phyloP scores from a whole-genome alignment of 1,140 invertebrate genomes.

The Pissodes strobi region DNA sequence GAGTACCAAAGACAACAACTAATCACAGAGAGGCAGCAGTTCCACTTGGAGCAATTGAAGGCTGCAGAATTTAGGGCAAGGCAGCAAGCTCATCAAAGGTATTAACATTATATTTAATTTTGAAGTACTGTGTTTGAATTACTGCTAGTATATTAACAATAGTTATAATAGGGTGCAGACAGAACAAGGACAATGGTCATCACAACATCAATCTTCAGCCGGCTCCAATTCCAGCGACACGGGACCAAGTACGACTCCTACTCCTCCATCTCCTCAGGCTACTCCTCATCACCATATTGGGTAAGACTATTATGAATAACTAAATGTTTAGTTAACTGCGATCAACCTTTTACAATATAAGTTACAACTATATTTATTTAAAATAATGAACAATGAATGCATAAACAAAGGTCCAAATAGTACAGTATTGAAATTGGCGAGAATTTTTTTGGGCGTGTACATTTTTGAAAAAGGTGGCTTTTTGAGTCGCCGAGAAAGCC shows the following conservation, averaged over 20 bases:
- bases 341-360: too few relatives aligned
- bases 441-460: too few relatives aligned
- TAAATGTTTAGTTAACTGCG: too few relatives aligned
- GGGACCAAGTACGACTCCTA: constrained; percentile 50
- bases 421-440: too few relatives aligned
- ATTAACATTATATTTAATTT: constrained; percentile 1
- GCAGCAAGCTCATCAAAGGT: constrained; percentile 80
- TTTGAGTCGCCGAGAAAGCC: too few relatives aligned
- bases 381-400: too few relatives aligned
- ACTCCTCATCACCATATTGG: constrained; percentile 48
- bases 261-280: constrained; percentile 54
- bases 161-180: constrained; percentile 60
- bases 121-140: too few relatives aligned
- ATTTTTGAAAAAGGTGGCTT: too few relatives aligned
- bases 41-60: constrained; percentile 96
- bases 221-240: constrained; percentile 43
- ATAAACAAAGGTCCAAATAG: too few relatives aligned
- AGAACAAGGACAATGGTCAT: constrained; percentile 62
- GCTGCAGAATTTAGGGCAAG: constrained; percentile 95
- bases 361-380: too few relatives aligned
- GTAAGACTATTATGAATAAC: too few relatives aligned
- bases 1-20: constrained; percentile 98
- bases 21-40: constrained; percentile 96
- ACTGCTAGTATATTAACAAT: too few relatives aligned
- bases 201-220: constrained; percentile 44